A percentile compares a stretch with the other conserved stretches of the same genome.
Conservation (phyloP, 2,797 vertebrate genomes). For the Lutjanus campechanus region DNA sequence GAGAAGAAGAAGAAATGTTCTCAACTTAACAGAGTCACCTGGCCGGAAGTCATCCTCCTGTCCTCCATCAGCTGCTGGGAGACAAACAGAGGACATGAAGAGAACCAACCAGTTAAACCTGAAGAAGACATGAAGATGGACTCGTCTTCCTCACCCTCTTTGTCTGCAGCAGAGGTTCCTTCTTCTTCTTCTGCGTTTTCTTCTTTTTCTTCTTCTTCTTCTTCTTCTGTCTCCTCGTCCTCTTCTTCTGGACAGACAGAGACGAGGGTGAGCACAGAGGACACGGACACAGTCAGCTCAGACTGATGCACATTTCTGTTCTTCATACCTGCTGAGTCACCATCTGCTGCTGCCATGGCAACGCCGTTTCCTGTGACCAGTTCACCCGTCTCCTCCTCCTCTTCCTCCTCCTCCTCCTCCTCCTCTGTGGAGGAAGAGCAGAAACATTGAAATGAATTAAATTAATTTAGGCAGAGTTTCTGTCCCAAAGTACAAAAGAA, state of each 20-base stretch:
- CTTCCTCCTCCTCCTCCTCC: slow-evolving; percentile 1
- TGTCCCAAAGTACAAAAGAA: too few species aligned
- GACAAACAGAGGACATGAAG: neutral
- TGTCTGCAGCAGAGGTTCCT: neutral
- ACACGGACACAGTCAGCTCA: neutral
- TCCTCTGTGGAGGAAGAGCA: slow-evolving; percentile 12
- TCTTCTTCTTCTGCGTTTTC: slow-evolving; percentile 1
- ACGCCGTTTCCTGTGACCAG: neutral
- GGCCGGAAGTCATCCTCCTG: neutral
- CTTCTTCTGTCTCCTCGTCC: neutral
- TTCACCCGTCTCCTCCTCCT: neutral
- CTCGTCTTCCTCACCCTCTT: slow-evolving; percentile 1
- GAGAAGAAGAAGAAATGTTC: neutral
- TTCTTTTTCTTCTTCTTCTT: slow-evolving; percentile 6
- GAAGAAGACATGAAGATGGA: neutral
- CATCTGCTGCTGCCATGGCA: neutral
- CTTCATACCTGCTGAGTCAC: slow-evolving; percentile 29
- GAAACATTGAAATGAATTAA: neutral
- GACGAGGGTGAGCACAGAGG: neutral
- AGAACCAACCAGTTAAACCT: neutral
- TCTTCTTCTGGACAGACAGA: neutral
- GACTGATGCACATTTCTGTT: neutral
- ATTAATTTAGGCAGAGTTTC: too few species aligned
- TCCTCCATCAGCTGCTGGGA: slow-evolving; percentile 9
- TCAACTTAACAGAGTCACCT: neutral